Conservation (phyloP, 2,797 vertebrate genomes). For the Poecilia picta region DNA sequence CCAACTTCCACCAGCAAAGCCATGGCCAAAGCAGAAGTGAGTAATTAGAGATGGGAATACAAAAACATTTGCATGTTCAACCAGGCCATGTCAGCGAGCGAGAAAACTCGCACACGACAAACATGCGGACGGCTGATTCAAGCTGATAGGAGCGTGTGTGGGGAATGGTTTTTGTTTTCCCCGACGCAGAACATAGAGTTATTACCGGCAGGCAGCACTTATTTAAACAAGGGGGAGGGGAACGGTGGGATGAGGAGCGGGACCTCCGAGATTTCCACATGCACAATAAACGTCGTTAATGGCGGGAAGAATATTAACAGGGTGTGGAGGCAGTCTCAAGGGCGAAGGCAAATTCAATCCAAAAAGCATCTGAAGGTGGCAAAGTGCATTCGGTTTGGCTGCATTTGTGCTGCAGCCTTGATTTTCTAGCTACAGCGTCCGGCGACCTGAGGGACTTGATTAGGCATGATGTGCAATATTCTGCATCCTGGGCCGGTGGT, state of each 20-base stretch:
- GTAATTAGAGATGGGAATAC: constrained; percentile 71
- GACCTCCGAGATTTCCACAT: constrained; percentile 41
- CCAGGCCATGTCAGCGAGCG: constrained; percentile 21
- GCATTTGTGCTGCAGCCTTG: constrained; percentile 21
- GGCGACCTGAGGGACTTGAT: constrained; percentile 23
- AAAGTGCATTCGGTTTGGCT: constrained; percentile 12
- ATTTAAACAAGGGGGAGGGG: constrained; percentile 54
- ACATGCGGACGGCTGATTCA: constrained; percentile 17
- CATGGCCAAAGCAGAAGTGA: constrained; percentile 44
- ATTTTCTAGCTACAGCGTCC: constrained; percentile 4
- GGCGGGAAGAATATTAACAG: constrained; percentile 76
- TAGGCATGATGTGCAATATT: constrained; percentile 39
- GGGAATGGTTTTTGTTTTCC: constrained; percentile 37
- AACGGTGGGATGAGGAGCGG: constrained; percentile 35
- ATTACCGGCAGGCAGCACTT: constrained; percentile 61
- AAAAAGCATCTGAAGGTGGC: constrained; percentile 62
- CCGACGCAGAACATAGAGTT: constrained; percentile 64
- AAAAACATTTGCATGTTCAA: constrained; percentile 42
- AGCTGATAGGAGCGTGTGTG: constrained; percentile 17
- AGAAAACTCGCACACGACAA: constrained; percentile 16
- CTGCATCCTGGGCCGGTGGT: constrained; percentile 17
- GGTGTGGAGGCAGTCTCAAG: constrained; percentile 63
- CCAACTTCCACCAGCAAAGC: constrained; percentile 45
- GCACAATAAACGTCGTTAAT: constrained; percentile 77
- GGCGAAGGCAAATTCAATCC: constrained; percentile 65